These are phyloP conservation scores for Triplophysa dalaica DNA, from an alignment of 2,113 vertebrate genomes.

Conservation along the genomic window DNA sequence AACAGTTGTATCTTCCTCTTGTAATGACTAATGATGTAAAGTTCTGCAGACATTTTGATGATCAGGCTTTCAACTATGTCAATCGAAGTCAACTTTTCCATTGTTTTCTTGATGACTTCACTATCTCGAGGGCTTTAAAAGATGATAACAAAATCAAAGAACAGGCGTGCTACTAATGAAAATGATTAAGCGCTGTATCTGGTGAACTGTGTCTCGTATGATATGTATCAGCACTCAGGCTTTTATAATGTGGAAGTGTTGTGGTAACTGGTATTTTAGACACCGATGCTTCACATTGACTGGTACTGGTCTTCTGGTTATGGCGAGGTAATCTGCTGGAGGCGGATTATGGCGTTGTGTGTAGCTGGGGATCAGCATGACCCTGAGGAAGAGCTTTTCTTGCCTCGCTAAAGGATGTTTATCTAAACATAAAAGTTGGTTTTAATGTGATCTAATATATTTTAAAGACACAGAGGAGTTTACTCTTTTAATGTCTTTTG, in stretches of 20 bases:
- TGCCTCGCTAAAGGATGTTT: not conserved
- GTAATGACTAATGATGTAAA: too few species aligned
- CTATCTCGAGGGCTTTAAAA: not conserved
- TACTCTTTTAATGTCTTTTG: too few species aligned
- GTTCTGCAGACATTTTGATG: too few species aligned
- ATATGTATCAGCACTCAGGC: not conserved
- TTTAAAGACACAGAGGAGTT: too few species aligned
- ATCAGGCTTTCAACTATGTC: not conserved
- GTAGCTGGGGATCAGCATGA: constrained; percentile 24
- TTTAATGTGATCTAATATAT: too few species aligned
- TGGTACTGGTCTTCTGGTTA: not conserved
- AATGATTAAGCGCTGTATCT: not conserved
- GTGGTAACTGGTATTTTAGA: too few species aligned
- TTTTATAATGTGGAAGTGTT: too few species aligned
- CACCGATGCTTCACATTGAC: not conserved
- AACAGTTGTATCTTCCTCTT: too few species aligned
- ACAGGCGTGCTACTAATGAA: not conserved
- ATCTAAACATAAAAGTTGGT: not conserved
- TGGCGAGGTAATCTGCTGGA: constrained; percentile 22
- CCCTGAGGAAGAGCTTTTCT: constrained; percentile 22
- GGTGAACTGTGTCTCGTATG: not conserved
- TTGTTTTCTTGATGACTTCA: not conserved
- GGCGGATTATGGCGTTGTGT: constrained; percentile 20
- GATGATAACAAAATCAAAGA: not conserved
- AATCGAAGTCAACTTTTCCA: not conserved